These are phyloP conservation scores for Zonitis immaculata DNA, from an alignment of 2,888 invertebrate genomes.

Conservation along the genomic window DNA sequence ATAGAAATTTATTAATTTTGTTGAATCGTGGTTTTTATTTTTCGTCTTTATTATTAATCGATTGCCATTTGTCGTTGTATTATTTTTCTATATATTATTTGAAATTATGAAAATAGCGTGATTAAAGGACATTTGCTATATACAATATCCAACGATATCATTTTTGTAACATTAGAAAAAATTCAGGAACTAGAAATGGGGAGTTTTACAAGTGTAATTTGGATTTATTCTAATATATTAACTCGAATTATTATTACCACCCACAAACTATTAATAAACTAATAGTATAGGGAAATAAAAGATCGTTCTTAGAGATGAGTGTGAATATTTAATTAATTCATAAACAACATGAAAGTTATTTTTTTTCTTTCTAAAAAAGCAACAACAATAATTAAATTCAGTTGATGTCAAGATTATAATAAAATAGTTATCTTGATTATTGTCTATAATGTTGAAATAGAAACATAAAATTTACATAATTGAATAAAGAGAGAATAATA, in stretches of 20 bases:
- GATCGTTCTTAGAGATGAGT: conserved; percentile 4
- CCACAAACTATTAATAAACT: no score
- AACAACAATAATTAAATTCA: background rate
- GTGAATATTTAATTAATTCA: conserved; percentile 20
- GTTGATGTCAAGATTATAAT: background rate
- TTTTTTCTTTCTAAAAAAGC: background rate
- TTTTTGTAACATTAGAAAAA: conserved; percentile 18
- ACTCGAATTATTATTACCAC: background rate
- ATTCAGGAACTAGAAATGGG: background rate
- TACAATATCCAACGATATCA: conserved; percentile 14
- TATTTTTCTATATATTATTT: background rate
- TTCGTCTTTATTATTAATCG: no score
- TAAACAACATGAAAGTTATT: conserved; percentile 9
- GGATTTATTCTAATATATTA: background rate
- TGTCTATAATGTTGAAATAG: no score
- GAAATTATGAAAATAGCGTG: conserved; percentile 15
- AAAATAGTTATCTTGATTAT: no score
- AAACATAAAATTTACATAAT: no score
- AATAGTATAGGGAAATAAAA: no score
- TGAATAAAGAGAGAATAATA: no score
- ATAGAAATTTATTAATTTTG: no score
- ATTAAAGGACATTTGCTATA: conserved; percentile 13
- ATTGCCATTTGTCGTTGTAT: background rate
- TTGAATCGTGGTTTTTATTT: no score
- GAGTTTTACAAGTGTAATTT: conserved; percentile 1